Evolutionary conservation across 2,113 vertebrate genomes (phyloP).

Genomic region (Numida meleagris): DNA sequence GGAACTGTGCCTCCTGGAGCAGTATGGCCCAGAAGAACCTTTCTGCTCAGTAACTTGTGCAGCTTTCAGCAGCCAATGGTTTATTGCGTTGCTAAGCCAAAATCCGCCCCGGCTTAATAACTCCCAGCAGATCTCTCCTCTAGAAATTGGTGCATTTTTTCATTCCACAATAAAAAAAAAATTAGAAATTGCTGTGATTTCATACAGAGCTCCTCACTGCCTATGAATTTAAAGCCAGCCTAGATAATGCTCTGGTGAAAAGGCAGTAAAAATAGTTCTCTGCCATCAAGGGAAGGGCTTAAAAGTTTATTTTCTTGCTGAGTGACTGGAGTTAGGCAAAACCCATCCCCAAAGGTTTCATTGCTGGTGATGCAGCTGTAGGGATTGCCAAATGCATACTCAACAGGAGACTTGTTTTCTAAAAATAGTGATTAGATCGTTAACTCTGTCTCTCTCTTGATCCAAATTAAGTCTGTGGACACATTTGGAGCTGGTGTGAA

Average conservation of each 20-base stretch:
- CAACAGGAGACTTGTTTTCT: neutral
- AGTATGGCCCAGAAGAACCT: neutral
- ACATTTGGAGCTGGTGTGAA: neutral
- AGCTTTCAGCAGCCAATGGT: neutral
- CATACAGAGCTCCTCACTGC: neutral
- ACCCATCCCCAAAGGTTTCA: neutral
- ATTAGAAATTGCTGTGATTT: neutral
- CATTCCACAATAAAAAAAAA: neutral
- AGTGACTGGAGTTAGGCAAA: constrained; percentile 37
- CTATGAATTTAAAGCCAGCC: neutral
- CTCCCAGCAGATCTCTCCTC: neutral
- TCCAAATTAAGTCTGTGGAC: neutral
- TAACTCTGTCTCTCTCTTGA: neutral
- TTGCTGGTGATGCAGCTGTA: constrained; percentile 10
- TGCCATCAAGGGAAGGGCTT: neutral
- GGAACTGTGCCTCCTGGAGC: neutral
- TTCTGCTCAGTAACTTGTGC: neutral
- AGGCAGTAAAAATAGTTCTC: neutral
- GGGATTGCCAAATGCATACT: constrained; percentile 7
- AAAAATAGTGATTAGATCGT: constrained; percentile 17
- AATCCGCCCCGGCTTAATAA: neutral
- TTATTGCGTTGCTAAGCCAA: neutral
- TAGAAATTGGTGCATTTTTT: neutral
- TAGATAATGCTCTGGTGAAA: neutral
- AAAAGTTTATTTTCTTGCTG: constrained; percentile 26